These are phyloP conservation scores for Nymphalis c-album DNA, from an alignment of 2,888 invertebrate species.

Conservation along the genomic window DNA sequence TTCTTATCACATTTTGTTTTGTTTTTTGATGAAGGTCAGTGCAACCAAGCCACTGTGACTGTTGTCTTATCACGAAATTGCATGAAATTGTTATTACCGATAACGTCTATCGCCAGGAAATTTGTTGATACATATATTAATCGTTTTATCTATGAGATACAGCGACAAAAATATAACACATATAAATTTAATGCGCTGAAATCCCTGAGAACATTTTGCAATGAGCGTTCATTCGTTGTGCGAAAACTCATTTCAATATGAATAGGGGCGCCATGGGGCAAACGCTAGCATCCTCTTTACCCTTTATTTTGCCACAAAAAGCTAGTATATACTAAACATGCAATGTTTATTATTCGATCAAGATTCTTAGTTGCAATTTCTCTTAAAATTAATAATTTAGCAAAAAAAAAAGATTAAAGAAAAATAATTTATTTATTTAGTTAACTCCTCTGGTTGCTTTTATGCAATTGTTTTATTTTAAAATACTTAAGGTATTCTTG, in stretches of 20 bases:
- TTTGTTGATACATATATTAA: conserved; percentile 42
- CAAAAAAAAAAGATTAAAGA: too few relatives aligned
- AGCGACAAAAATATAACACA: conserved; percentile 6
- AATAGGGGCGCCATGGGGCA: conserved; percentile 23
- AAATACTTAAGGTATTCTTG: neutral
- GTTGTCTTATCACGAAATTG: conserved; percentile 57
- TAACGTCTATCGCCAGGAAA: conserved; percentile 58
- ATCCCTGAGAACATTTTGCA: neutral
- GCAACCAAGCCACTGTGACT: conserved; percentile 53
- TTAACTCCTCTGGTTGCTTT: too few relatives aligned
- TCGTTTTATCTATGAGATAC: conserved; percentile 37
- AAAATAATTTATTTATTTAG: too few relatives aligned
- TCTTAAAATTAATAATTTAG: too few relatives aligned
- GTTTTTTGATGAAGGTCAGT: conserved; percentile 49
- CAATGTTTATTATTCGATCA: neutral
- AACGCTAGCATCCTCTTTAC: conserved; percentile 11
- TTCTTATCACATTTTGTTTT: conserved; percentile 29
- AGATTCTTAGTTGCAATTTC: neutral
- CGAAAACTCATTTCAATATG: conserved; percentile 21
- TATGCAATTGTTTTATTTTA: neutral
- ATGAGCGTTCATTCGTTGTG: neutral
- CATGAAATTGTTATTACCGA: conserved; percentile 57
- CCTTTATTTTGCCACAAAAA: conserved; percentile 2
- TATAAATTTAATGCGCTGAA: conserved; percentile 14
- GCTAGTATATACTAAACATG: neutral